Percentiles rank a stretch among this genome's conserved stretches.
phyloP scores from a whole-genome alignment of 1,140 invertebrate genomes.

The Drosophila lini region DNA sequence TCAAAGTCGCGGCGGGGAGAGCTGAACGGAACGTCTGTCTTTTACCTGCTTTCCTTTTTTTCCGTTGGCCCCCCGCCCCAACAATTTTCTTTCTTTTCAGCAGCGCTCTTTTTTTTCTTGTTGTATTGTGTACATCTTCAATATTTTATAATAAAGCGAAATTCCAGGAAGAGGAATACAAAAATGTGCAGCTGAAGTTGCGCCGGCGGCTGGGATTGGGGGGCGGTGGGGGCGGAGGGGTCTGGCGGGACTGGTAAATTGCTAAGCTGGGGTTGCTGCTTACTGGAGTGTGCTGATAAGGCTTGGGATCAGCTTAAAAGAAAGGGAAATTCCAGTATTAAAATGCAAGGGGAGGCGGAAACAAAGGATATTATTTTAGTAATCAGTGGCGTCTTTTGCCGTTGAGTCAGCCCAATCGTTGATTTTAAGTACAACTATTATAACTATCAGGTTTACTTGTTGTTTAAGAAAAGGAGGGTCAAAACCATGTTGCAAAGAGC shows the following conservation, averaged over 20 bases:
- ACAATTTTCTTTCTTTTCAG: slow-evolving; percentile 30
- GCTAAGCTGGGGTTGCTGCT: slow-evolving; percentile 28
- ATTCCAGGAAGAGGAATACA: slow-evolving; percentile 45
- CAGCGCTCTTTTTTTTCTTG: slow-evolving; percentile 4
- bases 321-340: slow-evolving; percentile 42
- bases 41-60: slow-evolving; percentile 24
- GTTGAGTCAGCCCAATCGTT: background rate
- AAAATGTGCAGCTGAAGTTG: slow-evolving; percentile 50
- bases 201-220: background rate
- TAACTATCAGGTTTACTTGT: background rate
- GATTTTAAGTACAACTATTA: too few relatives aligned
- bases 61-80: background rate
- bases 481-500: background rate
- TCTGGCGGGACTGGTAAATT: slow-evolving; percentile 5
- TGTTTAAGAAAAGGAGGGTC: background rate
- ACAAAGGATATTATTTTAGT: slow-evolving; percentile 20
- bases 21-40: slow-evolving; percentile 19
- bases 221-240: background rate
- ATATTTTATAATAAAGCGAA: slow-evolving; percentile 64
- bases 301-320: slow-evolving; percentile 44
- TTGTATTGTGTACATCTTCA: slow-evolving; percentile 49
- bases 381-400: slow-evolving; percentile 21
- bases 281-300: slow-evolving; percentile 69
- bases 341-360: background rate
- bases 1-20: slow-evolving; percentile 39